These are phyloP conservation scores for Pygathrix nemaeus DNA, from an alignment of 2,113 vertebrate species.

Conservation along the genomic window DNA sequence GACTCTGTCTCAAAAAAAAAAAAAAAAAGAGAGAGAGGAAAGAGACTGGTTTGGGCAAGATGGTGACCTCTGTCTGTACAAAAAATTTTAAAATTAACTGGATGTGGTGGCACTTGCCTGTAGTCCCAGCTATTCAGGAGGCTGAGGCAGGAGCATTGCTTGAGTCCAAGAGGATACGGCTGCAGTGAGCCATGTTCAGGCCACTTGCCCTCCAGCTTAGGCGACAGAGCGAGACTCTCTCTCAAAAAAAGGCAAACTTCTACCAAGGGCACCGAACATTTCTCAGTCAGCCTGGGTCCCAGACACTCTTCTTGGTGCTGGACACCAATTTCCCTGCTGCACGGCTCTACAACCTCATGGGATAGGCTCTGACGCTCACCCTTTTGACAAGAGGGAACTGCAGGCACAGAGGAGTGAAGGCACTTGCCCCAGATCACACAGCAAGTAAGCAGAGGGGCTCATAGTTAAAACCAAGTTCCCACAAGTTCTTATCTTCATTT, in stretches of 20 bases:
- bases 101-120: neutral
- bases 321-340: neutral
- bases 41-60: neutral
- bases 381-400: neutral
- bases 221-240: neutral
- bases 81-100: neutral
- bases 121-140: neutral
- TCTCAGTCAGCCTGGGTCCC: neutral
- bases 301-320: neutral
- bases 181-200: neutral
- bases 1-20: too few relatives aligned
- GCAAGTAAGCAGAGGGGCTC: neutral
- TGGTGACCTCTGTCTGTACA: neutral
- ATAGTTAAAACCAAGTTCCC: neutral
- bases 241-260: neutral
- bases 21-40: too few relatives aligned
- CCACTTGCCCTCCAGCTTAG: neutral
- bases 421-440: neutral
- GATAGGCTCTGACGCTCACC: neutral
- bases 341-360: neutral
- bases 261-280: neutral
- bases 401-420: constrained; percentile 5
- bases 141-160: neutral
- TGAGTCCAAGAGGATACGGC: neutral
- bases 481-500: neutral